phyloP scores from a whole-genome alignment of 2,888 invertebrate genomes.

The Zygaena filipendulae region DNA sequence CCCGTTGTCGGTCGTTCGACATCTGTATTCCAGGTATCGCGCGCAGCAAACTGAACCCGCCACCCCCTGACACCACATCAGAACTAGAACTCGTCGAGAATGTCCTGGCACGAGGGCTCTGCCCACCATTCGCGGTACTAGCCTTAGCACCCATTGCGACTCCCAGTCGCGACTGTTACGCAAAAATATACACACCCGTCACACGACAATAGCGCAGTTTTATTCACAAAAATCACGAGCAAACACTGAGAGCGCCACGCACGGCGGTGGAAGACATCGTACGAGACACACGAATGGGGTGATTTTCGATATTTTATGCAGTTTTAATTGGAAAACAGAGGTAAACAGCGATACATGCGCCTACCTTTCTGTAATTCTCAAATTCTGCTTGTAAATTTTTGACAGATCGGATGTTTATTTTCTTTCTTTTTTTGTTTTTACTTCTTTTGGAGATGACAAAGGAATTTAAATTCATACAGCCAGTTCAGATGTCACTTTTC shows the following conservation, averaged over 20 bases:
- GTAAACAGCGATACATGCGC: slow-evolving; percentile 65
- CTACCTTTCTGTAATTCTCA: too few species aligned
- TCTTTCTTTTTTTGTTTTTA: too few species aligned
- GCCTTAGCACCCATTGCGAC: slow-evolving; percentile 84
- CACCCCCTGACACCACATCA: slow-evolving; percentile 68
- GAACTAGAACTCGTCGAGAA: slow-evolving; percentile 80
- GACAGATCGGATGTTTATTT: too few species aligned
- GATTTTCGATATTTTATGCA: too few species aligned
- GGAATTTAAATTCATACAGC: too few species aligned
- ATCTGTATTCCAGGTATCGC: slow-evolving; percentile 79
- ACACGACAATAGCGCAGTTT: slow-evolving; percentile 35
- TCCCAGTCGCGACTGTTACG: slow-evolving; percentile 64
- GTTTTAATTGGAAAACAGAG: too few species aligned
- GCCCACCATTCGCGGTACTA: slow-evolving; percentile 82
- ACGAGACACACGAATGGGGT: slow-evolving; percentile 29
- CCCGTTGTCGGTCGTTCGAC: slow-evolving; percentile 83
- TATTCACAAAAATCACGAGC: slow-evolving; percentile 47
- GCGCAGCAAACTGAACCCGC: slow-evolving; percentile 76
- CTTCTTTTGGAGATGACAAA: too few species aligned
- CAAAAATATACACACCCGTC: slow-evolving; percentile 56
- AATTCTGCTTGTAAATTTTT: slow-evolving; percentile 68
- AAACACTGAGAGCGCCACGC: slow-evolving; percentile 48
- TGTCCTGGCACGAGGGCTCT: slow-evolving; percentile 78
- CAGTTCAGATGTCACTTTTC: too few species aligned
- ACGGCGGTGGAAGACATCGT: slow-evolving; percentile 62